These are phyloP conservation scores for Ips nitidus DNA, from an alignment of 1,140 invertebrate genomes.

Conservation along the genomic window DNA sequence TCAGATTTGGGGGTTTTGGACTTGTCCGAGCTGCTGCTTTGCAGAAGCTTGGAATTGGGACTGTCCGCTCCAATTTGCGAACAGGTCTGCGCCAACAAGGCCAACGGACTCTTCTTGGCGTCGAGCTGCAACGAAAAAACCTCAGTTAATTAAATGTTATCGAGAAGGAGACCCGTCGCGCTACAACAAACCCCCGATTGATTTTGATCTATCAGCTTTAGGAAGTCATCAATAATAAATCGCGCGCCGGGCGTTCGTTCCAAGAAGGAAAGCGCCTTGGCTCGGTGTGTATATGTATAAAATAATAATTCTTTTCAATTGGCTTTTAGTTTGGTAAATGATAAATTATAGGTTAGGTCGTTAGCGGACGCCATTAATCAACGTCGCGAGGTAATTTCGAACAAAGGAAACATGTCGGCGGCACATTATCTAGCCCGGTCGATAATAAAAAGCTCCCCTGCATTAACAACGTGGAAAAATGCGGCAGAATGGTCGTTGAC, in stretches of 20 bases:
- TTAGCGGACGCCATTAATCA: slow-evolving; percentile 33
- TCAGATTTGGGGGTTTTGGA: slow-evolving; percentile 50
- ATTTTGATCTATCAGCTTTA: slow-evolving; percentile 9
- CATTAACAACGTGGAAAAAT: slow-evolving; percentile 16
- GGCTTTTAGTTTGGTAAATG: slow-evolving; percentile 29
- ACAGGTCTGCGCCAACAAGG: slow-evolving; percentile 91
- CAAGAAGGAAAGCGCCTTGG: slow-evolving; percentile 4
- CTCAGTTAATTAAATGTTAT: not conserved
- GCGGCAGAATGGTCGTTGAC: not conserved
- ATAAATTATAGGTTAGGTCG: slow-evolving; percentile 33
- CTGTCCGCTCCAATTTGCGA: slow-evolving; percentile 91
- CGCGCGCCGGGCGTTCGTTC: slow-evolving; percentile 5
- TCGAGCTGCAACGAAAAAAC: slow-evolving; percentile 75
- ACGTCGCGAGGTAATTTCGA: slow-evolving; percentile 33
- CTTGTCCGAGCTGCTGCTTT: slow-evolving; percentile 57
- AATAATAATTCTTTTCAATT: slow-evolving; percentile 38
- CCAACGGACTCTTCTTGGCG: slow-evolving; percentile 92
- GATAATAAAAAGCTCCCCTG: slow-evolving; percentile 17
- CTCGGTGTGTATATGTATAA: slow-evolving; percentile 5
- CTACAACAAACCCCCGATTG: not conserved
- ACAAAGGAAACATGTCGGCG: slow-evolving; percentile 33
- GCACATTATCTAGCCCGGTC: slow-evolving; percentile 27
- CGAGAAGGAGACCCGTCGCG: not conserved
- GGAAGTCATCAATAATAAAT: slow-evolving; percentile 29
- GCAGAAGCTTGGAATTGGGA: slow-evolving; percentile 67